These are phyloP conservation scores for Drosophila carrolli DNA, from an alignment of 1,140 invertebrate species.

Conservation along the genomic window DNA sequence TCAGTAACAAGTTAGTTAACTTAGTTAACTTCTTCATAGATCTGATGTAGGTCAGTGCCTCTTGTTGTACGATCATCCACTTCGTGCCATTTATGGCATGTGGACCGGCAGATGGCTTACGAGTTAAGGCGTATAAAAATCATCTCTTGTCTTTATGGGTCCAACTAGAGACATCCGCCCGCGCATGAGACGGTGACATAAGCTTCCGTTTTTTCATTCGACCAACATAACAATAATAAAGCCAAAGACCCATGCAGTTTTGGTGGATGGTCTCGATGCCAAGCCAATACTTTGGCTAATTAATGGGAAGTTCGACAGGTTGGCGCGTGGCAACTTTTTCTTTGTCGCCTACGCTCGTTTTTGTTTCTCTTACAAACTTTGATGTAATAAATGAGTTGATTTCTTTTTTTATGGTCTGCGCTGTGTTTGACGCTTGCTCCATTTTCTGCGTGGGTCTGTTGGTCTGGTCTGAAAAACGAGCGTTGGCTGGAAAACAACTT, in stretches of 20 bases:
- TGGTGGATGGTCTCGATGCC: slow-evolving; percentile 17
- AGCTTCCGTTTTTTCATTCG: slow-evolving; percentile 37
- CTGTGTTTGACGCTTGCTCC: slow-evolving; percentile 21
- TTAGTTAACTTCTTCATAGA: slow-evolving; percentile 8
- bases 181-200: slow-evolving; percentile 46
- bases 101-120: slow-evolving; percentile 40
- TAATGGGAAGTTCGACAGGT: slow-evolving; percentile 59
- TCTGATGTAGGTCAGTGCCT: slow-evolving; percentile 67
- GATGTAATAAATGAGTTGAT: slow-evolving; percentile 6
- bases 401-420: slow-evolving; percentile 29
- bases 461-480: slow-evolving; percentile 37
- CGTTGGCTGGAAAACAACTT: slow-evolving; percentile 53
- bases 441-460: slow-evolving; percentile 49
- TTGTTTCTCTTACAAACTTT: slow-evolving; percentile 10
- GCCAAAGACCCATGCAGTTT: not conserved
- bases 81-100: slow-evolving; percentile 52
- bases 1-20: no score
- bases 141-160: slow-evolving; percentile 53
- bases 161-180: slow-evolving; percentile 33
- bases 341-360: slow-evolving; percentile 22
- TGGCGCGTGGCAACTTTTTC: slow-evolving; percentile 59
- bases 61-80: slow-evolving; percentile 30
- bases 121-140: slow-evolving; percentile 36
- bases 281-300: slow-evolving; percentile 45
- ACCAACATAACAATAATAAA: slow-evolving; percentile 19